A percentile compares a stretch with the other conserved stretches of the same genome.
phyloP scores from a whole-genome alignment of 2,888 invertebrate genomes.

The Gymnocheta viridis region DNA sequence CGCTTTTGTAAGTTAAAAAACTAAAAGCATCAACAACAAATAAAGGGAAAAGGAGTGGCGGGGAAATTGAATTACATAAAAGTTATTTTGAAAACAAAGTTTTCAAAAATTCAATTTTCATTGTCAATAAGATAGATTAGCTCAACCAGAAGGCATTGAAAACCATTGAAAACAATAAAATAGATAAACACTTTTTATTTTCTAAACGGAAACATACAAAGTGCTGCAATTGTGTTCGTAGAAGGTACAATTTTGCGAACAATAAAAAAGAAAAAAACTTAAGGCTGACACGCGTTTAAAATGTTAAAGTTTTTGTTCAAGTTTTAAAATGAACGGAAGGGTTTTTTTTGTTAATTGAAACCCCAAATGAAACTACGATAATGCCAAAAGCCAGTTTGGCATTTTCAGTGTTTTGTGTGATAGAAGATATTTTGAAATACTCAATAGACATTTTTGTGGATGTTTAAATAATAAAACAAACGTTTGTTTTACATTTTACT shows the following conservation, averaged over 20 bases:
- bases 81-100: slow-evolving; percentile 9
- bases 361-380: neutral
- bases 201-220: slow-evolving; percentile 18
- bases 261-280: slow-evolving; percentile 17
- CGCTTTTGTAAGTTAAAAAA: slow-evolving; percentile 33
- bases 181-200: neutral
- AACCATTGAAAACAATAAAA: slow-evolving; percentile 7
- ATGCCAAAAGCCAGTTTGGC: slow-evolving; percentile 15
- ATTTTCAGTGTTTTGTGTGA: neutral
- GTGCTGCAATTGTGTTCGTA: neutral
- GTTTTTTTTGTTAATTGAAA: slow-evolving; percentile 15
- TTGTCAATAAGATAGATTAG: slow-evolving; percentile 56
- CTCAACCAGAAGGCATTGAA: slow-evolving; percentile 45
- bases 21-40: neutral
- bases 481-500: slow-evolving; percentile 14
- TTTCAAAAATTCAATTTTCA: slow-evolving; percentile 12
- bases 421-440: neutral
- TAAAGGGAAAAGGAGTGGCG: slow-evolving; percentile 34
- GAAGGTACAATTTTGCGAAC: slow-evolving; percentile 8
- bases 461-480: slow-evolving; percentile 14
- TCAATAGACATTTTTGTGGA: neutral
- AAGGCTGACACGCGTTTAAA: slow-evolving; percentile 62
- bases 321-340: slow-evolving; percentile 21
- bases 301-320: slow-evolving; percentile 35
- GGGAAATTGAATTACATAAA: neutral